These are phyloP conservation scores for Nomada flava DNA, from an alignment of 2,888 invertebrate genomes.

Conservation along the genomic window DNA sequence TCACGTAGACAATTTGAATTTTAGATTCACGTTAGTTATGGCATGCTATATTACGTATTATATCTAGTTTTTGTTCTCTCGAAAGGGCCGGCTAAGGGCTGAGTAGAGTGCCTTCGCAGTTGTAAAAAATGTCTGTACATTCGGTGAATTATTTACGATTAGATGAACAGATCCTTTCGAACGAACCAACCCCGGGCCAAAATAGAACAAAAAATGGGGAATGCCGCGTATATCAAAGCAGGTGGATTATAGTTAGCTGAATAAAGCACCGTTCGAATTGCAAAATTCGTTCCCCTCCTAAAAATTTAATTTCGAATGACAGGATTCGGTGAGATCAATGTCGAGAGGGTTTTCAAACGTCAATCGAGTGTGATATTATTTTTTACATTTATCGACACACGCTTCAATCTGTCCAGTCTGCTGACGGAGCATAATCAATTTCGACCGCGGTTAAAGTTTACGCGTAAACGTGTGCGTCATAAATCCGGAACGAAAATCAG, in stretches of 20 bases:
- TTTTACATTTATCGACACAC: neutral
- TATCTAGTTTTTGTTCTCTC: constrained; percentile 5
- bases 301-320: neutral
- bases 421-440: too few species aligned
- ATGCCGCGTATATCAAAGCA: too few species aligned
- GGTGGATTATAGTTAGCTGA: too few species aligned
- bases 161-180: neutral
- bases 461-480: neutral
- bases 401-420: neutral
- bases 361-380: neutral
- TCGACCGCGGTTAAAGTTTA: neutral
- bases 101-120: neutral
- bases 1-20: constrained; percentile 46
- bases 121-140: neutral
- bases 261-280: neutral
- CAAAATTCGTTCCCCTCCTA: neutral
- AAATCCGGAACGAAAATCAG: neutral
- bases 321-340: neutral
- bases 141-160: neutral
- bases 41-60: constrained; percentile 1
- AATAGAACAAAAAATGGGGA: too few species aligned
- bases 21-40: constrained; percentile 32
- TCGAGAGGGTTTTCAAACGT: neutral
- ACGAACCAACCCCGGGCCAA: too few species aligned
- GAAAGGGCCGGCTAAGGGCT: neutral